Evolutionary conservation across 1,140 invertebrate genomes (phyloP).

Genomic region (Lethocerus indicus): DNA sequence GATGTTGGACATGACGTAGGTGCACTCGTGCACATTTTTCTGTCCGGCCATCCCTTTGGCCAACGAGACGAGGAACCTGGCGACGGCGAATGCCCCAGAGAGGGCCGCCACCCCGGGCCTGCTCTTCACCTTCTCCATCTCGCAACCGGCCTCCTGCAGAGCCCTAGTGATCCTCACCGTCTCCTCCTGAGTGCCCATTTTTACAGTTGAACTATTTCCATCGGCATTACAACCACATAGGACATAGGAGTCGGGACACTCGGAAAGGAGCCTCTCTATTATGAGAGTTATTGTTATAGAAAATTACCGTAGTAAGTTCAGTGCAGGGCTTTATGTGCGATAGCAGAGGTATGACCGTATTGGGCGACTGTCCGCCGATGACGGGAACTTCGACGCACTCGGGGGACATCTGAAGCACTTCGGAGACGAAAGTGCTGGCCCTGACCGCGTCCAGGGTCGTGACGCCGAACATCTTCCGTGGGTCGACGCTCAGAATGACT

Average conservation of each 20-base stretch:
- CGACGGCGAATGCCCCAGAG: constrained; percentile 24
- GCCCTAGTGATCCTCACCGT: constrained; percentile 18
- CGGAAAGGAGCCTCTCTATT: too few species aligned
- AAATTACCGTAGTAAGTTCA: constrained; percentile 43
- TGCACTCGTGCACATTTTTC: constrained; percentile 77
- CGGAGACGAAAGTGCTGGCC: constrained; percentile 84
- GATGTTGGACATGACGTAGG: constrained; percentile 78
- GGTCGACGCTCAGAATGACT: constrained; percentile 70
- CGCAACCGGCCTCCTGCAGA: constrained; percentile 22
- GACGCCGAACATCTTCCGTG: constrained; percentile 83
- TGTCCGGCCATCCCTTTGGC: constrained; percentile 43
- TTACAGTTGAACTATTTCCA: not conserved
- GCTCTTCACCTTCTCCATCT: constrained; percentile 15
- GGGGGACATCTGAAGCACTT: constrained; percentile 38
- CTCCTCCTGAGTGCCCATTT: constrained; percentile 22
- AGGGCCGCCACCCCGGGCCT: constrained; percentile 23
- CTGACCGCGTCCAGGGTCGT: constrained; percentile 94
- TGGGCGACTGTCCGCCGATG: constrained; percentile 93
- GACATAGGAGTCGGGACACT: too few species aligned
- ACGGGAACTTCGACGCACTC: constrained; percentile 74
- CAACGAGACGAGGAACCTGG: constrained; percentile 15
- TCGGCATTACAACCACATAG: too few species aligned
- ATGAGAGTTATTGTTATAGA: not conserved
- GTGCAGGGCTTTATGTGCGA: constrained; percentile 72
- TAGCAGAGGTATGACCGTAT: constrained; percentile 92